A percentile compares a stretch with the other conserved stretches of the same genome.
Conservation (phyloP, 2,888 invertebrate genomes). For the Pristionchus japonicus region DNA sequence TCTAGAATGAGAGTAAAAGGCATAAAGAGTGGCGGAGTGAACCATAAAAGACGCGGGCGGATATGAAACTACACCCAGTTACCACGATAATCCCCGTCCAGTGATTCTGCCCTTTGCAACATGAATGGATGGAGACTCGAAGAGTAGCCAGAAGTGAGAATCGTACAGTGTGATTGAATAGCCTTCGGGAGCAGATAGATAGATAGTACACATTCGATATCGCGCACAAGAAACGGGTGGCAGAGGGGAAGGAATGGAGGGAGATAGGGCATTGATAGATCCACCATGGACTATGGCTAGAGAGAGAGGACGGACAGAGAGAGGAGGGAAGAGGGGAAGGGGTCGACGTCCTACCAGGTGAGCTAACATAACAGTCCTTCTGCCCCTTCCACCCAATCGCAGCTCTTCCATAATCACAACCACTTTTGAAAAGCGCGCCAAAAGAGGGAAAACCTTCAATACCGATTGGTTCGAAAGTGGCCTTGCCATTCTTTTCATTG, state of each 20-base stretch:
- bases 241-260: background rate
- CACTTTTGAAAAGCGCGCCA: background rate
- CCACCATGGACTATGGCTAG: background rate
- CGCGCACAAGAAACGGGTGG: background rate
- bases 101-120: background rate
- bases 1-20: background rate
- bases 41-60: background rate
- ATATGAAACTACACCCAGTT: conserved; percentile 13
- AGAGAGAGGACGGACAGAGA: conserved; percentile 25
- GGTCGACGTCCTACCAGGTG: conserved; percentile 22
- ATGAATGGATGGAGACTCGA: background rate
- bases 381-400: background rate
- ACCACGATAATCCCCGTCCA: background rate
- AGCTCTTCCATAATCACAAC: background rate
- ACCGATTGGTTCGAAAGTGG: background rate
- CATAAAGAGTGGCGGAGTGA: background rate
- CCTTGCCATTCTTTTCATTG: conserved; percentile 34
- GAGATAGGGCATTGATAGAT: conserved; percentile 36
- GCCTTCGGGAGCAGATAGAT: background rate
- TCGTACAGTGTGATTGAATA: background rate
- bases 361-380: conserved; percentile 27
- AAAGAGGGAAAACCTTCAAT: background rate
- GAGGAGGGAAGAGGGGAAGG: background rate
- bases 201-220: background rate
- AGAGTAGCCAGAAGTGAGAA: background rate